These are phyloP conservation scores for Argentina silus DNA, from an alignment of 2,797 vertebrate species.

Conservation along the genomic window DNA sequence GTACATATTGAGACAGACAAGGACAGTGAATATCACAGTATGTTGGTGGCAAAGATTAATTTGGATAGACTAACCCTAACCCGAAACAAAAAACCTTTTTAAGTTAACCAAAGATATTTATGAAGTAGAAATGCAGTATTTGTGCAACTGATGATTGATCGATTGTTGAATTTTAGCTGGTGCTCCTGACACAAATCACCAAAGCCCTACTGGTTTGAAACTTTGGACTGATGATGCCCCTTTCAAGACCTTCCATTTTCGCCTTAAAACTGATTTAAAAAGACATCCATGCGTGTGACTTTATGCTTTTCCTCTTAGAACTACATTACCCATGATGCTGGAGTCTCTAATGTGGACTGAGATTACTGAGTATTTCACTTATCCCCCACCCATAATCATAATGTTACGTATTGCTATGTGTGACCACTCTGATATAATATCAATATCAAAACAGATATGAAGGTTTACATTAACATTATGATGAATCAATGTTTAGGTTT, in stretches of 20 bases:
- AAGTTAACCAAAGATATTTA: not conserved
- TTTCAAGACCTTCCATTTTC: no score
- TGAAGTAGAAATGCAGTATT: not conserved
- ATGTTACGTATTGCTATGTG: no score
- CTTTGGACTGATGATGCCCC: not conserved
- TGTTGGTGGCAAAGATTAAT: no score
- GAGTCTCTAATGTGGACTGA: not conserved
- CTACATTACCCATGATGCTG: not conserved
- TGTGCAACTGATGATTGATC: not conserved
- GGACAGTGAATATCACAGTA: no score
- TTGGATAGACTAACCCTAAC: no score
- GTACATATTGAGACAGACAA: no score
- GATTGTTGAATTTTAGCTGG: not conserved
- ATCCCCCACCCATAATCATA: no score
- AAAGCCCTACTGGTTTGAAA: not conserved
- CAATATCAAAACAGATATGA: not conserved
- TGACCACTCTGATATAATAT: no score
- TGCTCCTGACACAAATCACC: not conserved
- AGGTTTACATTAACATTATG: slow-evolving; percentile 9
- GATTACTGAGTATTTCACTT: no score
- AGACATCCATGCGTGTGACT: no score
- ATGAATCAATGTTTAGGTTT: slow-evolving; percentile 37
- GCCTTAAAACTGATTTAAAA: no score
- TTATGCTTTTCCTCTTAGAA: not conserved
- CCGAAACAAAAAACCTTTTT: no score